A percentile compares a stretch with the other conserved stretches of the same genome.
These are phyloP conservation scores for Heliconius aoede DNA, from an alignment of 2,888 invertebrate genomes.

Conservation along the genomic window DNA sequence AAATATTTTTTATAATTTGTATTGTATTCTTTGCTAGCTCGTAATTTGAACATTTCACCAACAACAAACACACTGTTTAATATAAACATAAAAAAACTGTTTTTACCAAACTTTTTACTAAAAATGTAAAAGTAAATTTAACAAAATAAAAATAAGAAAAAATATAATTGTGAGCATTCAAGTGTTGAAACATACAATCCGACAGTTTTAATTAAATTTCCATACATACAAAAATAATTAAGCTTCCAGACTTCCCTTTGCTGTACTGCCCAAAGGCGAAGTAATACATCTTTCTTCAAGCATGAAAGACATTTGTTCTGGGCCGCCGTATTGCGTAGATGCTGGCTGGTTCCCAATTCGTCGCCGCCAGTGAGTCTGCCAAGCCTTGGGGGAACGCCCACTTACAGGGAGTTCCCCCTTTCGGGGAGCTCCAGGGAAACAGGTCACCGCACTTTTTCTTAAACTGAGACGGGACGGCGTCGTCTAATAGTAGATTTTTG, in stretches of 20 bases:
- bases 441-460: constrained; percentile 70
- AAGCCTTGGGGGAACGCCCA: constrained; percentile 42
- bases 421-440: constrained; percentile 48
- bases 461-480: constrained; percentile 64
- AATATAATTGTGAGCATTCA: neutral
- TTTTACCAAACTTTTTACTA: no score
- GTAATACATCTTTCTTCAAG: constrained; percentile 41
- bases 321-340: constrained; percentile 49
- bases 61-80: no score
- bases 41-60: no score
- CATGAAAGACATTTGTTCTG: constrained; percentile 40
- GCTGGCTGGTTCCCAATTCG: constrained; percentile 51
- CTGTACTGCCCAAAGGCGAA: constrained; percentile 35
- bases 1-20: no score
- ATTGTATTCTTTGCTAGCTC: no score
- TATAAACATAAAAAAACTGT: no score
- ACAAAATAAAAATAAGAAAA: no score
- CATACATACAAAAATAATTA: constrained; percentile 35
- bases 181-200: neutral
- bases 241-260: constrained; percentile 30
- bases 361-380: constrained; percentile 65
- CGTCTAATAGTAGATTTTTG: constrained; percentile 49
- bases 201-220: constrained; percentile 41
- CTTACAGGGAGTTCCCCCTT: constrained; percentile 43
- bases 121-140: no score